Base-by-base conservation (phyloP, 2,888 invertebrate species). In the Drosophila picticornis region DNA sequence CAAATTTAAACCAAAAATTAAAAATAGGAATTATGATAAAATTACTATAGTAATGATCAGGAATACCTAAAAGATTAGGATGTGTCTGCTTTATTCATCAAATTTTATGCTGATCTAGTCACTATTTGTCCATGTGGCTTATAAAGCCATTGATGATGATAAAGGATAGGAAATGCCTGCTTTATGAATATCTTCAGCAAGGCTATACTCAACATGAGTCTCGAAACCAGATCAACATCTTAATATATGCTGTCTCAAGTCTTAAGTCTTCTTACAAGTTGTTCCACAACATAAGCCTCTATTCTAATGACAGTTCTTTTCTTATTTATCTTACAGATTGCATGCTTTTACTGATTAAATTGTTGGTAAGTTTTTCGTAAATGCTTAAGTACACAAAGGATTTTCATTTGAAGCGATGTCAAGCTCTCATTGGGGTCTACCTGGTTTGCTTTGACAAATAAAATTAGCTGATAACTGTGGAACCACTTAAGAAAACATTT, bases 251-350 rank as follows among this genome's bases (percentile, higher is more conserved):
- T 36, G 7, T 7, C 38, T 9, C 9, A 6, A 36, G 16, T 7
- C 36, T 36, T 19, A 7, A 19, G 36, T 19, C 36, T 1, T 36
- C 16, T 36, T 36, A 31, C 27, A n/a, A 19, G 19, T 34, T 22
- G 9, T 31, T 29, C 6, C 29, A 40, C 51, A 51, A 34, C 4
- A 3, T 16, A 56, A 56, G 27, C 25, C 40, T 22, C 25, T 32
- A 13, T 56, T 31, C 29, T 73, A 59, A 77, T 76, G 38, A 66
- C 55, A 48, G 46, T 27, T 46, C 16, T 46, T 34, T 50, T 58
- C 25, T 53, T 63, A 46, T 73, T 67, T 75, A 4, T 53, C 27
- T 81, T 87, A 52, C 88, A 84, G 84, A 88, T 84, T 75, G 68
- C 50, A 46, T 57, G 77, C 51, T 84, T 72, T 83, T 74, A 74